Evolutionary conservation across 2,797 vertebrate genomes (phyloP).

Genomic region (Dryobates pubescens): DNA sequence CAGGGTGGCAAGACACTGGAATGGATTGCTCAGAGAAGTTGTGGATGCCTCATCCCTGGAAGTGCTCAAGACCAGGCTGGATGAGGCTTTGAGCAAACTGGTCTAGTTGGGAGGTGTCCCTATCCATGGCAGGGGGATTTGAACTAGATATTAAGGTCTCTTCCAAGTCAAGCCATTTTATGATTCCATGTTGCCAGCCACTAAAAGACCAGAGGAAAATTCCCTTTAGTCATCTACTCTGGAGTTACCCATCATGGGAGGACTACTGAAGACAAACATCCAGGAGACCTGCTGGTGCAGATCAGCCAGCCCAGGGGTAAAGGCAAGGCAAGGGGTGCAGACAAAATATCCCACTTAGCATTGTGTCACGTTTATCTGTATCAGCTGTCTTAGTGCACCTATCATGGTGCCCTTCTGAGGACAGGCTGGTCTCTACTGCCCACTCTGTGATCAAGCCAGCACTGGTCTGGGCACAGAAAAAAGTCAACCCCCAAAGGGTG

Average conservation of each 20-base stretch:
- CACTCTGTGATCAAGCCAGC: fast-evolving
- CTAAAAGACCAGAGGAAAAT: neutral
- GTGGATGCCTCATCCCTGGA: too few species aligned
- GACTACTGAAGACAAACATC: neutral
- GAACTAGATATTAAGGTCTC: too few species aligned
- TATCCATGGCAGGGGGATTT: too few species aligned
- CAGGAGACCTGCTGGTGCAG: neutral
- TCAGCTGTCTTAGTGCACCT: neutral
- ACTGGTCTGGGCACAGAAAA: neutral
- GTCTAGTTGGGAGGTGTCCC: too few species aligned
- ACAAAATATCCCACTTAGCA: neutral
- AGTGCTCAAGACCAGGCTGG: too few species aligned
- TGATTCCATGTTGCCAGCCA: neutral
- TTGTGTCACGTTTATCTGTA: neutral
- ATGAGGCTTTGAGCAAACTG: too few species aligned
- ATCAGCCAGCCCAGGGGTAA: neutral
- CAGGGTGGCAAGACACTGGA: too few species aligned
- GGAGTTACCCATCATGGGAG: neutral
- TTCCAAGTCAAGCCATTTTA: too few species aligned
- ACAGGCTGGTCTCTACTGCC: neutral
- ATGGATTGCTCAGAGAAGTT: too few species aligned
- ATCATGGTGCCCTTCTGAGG: fast-evolving
- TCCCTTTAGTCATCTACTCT: neutral
- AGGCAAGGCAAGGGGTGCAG: neutral
- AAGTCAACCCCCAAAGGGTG: neutral